Evolutionary conservation across 2,888 invertebrate genomes (phyloP), one percentile per base, ranked within the genome.

Genomic region (Mesodorylaimus sp.): DNA sequence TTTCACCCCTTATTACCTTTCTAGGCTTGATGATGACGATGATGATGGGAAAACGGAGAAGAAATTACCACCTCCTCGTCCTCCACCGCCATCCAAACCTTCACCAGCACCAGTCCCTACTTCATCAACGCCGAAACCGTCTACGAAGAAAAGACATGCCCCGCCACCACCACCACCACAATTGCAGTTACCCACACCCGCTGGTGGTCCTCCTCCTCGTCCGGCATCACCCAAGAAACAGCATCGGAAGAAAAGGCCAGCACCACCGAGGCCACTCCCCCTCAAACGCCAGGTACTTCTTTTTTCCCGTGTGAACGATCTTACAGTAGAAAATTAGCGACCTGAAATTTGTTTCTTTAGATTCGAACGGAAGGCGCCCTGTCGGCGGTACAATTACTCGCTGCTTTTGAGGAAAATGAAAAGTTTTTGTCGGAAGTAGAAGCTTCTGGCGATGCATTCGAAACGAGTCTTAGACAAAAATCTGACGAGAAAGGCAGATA

Each of bases 241-340:
- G 36, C n/a, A n/a, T 36, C 36, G n/a, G n/a, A n/a, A n/a, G n/a
- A n/a, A n/a, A n/a, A 16, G 47, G 5, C 47, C 47, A 3, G 47
- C 47, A 3, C 47, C 47, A 19, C 47, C 47, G 5, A 3, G 47
- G 36, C 47, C 47, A 3, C 16, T 24, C 7, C 47, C 47, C 7
- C 3, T 21, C 10, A 46, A 46, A 46, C 13, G 45, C 7, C 7
- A 10, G 13, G 45, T 45, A 45, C 13, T 19, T 19, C 10, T 16
- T 10, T 10, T 16, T 36, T 10, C 10, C n/a, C n/a, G n/a, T n/a
- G n/a, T n/a, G n/a, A n/a, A n/a, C n/a, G n/a, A n/a, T n/a, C n/a
- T n/a, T n/a, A n/a, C n/a, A n/a, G n/a, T n/a, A n/a, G n/a, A n/a
- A n/a, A n/a, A n/a, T n/a, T n/a, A n/a, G n/a, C n/a, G n/a, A n/a